Evolutionary conservation across 2,797 vertebrate genomes (phyloP).

Genomic region (Cossypha niveicapilla): DNA sequence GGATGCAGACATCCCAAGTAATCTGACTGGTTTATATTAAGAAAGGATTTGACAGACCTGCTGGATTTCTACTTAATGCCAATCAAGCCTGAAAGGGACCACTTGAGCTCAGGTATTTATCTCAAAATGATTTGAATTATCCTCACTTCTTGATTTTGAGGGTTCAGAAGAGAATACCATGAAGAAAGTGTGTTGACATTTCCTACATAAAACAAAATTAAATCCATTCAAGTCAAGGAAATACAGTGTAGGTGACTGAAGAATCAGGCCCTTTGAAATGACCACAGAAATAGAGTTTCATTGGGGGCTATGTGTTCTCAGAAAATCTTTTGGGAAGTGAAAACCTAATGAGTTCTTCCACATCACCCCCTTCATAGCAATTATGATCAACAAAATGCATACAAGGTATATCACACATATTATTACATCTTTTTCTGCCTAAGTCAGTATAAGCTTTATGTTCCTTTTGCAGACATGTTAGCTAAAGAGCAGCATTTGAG

Average conservation of each 20-base stretch:
- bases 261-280: background rate
- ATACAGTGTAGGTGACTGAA: background rate
- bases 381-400: background rate
- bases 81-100: constrained; percentile 14
- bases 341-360: background rate
- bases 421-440: background rate
- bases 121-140: constrained; percentile 23
- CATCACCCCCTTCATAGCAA: background rate
- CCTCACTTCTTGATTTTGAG: constrained; percentile 14
- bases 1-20: background rate
- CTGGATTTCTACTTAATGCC: constrained; percentile 22
- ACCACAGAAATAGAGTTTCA: background rate
- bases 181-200: background rate
- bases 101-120: constrained; percentile 28
- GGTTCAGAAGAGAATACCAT: background rate
- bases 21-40: constrained; percentile 21
- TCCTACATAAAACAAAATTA: constrained; percentile 11
- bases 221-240: background rate
- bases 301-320: rapidly evolving
- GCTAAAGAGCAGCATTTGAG: background rate
- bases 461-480: background rate
- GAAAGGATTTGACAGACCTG: background rate
- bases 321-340: background rate
- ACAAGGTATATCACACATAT: background rate
- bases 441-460: background rate